Base-by-base conservation (phyloP, 2,797 vertebrate genomes). In the Centropyge bicolor region DNA sequence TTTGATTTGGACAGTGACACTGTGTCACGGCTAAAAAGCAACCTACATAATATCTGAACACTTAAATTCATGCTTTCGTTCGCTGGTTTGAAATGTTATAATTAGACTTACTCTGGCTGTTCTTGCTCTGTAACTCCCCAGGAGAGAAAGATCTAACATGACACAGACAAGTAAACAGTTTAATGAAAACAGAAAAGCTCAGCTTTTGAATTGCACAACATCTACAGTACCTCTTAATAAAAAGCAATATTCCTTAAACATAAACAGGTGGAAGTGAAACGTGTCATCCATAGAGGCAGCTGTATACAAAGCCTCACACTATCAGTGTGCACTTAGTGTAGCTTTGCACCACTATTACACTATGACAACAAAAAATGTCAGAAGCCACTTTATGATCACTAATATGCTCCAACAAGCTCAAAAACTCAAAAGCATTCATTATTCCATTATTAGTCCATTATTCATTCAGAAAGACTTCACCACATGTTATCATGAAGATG, bases 121-220 rank as follows among this genome's bases (percentile, higher is more conserved):
- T 90, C 92, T 96, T 69, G 95, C 86, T 92, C 93, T 95, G 91
- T 94, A 96, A 85, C 94, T 96, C 85, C 95, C 89, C 4, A 93
- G 82, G 66, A 95, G 93, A 79, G 94, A 94, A 62, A 90, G 71
- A 92, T 97, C 98, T 99, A 51, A 8, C 73, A 71, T 38, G 14
- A 79, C 45, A 88, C 82, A 62, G 7, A 70, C 20, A 84, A 69
- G 27, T 16, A 3, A 51, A 16, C 20, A 17, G n/a, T 56, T 78
- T 51, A 16, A 81, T 49, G 22, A 46, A 77, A 65, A 27, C 6
- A 71, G n/a, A 72, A 51, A 70, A 61, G 27, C 27, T 55, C 14
- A 20, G 24, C 19, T 65, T 48, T 20, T 24, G 4, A 8, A 13
- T 27, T 41, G 1, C 2, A 19, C 24, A 16, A 72, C 36, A 14